Evolutionary conservation across 2,888 invertebrate species (phyloP), one percentile per base, ranked within the genome.

Genomic region (Gandaritis pyraliata): DNA sequence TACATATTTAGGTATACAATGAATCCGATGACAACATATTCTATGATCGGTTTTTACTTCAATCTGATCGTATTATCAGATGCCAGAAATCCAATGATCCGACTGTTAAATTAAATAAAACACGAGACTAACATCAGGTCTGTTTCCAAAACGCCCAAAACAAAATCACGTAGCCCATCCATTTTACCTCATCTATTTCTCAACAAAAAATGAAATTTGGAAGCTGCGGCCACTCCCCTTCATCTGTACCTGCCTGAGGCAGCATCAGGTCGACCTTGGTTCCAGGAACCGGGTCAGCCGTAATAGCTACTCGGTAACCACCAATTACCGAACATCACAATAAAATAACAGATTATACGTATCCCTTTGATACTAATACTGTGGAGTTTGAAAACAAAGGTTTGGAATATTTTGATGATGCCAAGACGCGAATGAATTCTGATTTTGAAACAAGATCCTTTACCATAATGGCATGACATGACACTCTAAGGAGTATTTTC

Each of bases 281-380:
- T 86, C 86, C 85, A 69, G 80, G 84, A 85, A 86, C 73, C 78
- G 77, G 83, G 81, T 83, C 85, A 82, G 78, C 72, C 72, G 75
- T 85, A 86, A 87, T 85, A 78, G 81, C 81, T 72, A 72, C 76
- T 71, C 72, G 60, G 72, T 73, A 85, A 81, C 87, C 84, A 73
- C 69, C 81, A 88, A 88, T 89, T 88, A 88, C 81, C 73, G 76
- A 80, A 82, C 87, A 87, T 87, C 86, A 83, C 80, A 86, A 85
- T 85, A 87, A 86, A 87, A 85, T 83, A 87, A 84, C 86, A 87
- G 87, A 89, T 89, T 88, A 87, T 77, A 77, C 68, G 71, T 75
- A 75, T 72, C 71, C 79, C 70, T 73, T 81, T 68, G 70, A 70
- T 30, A 52, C 61, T 64, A 58, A 41, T 54, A 52, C 29, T n/a